A percentile compares a stretch with the other conserved stretches of the same genome.
Evolutionary conservation across 37 sponge, comb jelly and placozoan species (phyloP).

Genomic region (Mnemiopsis leidyi): DNA sequence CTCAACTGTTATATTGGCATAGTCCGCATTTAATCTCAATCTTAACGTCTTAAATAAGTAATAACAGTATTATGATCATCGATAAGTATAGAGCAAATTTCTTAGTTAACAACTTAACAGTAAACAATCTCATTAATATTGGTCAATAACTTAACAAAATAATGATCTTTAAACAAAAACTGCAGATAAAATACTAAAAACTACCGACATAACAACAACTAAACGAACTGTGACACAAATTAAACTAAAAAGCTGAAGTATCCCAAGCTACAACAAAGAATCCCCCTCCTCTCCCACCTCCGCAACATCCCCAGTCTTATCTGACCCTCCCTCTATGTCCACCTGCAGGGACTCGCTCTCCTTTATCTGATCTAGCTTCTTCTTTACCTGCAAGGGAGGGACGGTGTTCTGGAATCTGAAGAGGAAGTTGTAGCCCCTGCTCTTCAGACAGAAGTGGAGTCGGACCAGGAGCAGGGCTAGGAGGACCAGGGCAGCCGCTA

Average conservation of each 20-base stretch:
- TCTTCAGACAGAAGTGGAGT: conserved; percentile 50
- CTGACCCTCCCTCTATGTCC: neutral
- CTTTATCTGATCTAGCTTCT: neutral
- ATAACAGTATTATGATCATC: no score
- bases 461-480: neutral
- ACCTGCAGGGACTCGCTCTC: neutral
- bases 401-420: neutral
- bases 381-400: neutral
- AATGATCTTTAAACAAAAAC: neutral
- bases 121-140: no score
- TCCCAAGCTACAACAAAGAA: neutral
- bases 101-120: no score
- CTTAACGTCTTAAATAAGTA: no score
- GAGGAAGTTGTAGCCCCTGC: conserved; percentile 10
- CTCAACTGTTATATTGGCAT: no score
- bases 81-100: no score
- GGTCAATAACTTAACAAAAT: neutral
- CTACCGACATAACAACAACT: neutral
- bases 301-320: neutral
- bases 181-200: neutral
- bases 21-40: no score
- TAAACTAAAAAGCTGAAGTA: neutral
- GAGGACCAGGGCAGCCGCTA: neutral
- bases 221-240: neutral
- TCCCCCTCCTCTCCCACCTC: neutral